Conservation (phyloP, 2,888 invertebrate species). For the Philonicus albiceps region DNA sequence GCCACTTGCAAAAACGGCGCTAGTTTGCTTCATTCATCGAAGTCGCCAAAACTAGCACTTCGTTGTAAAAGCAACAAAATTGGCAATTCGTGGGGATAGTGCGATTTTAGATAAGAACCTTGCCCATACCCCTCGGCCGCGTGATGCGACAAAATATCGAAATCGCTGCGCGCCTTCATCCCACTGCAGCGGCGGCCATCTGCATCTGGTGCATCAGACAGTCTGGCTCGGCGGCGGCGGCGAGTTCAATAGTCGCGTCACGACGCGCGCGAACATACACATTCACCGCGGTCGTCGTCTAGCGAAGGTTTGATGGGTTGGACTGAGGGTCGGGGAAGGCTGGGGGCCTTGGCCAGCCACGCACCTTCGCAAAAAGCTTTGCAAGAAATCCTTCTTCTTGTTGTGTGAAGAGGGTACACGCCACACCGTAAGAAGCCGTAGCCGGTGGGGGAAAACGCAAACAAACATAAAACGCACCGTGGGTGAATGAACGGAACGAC, state of each 20-base stretch:
- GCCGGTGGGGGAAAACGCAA: not conserved
- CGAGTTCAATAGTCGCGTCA: not conserved
- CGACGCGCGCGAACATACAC: not conserved
- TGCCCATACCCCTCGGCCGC: not conserved
- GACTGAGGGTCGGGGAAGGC: too few relatives aligned
- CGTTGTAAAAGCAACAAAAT: not conserved
- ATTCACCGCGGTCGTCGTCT: not conserved
- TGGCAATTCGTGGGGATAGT: not conserved
- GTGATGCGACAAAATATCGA: not conserved
- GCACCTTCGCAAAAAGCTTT: not conserved
- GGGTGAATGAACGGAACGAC: not conserved
- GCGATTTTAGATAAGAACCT: not conserved
- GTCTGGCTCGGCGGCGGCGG: not conserved
- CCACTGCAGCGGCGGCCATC: not conserved
- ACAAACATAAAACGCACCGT: not conserved
- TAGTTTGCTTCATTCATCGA: not conserved
- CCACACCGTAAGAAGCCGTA: not conserved
- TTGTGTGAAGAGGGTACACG: not conserved
- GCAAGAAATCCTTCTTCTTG: not conserved
- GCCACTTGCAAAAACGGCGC: not conserved
- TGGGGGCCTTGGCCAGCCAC: not conserved
- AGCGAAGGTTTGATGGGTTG: too few relatives aligned
- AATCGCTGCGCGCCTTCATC: not conserved
- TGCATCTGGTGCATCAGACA: slow-evolving; percentile 18
- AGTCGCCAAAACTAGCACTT: not conserved